phyloP scores from a whole-genome alignment of 2,797 vertebrate species.

The Falco novaeseelandiae region DNA sequence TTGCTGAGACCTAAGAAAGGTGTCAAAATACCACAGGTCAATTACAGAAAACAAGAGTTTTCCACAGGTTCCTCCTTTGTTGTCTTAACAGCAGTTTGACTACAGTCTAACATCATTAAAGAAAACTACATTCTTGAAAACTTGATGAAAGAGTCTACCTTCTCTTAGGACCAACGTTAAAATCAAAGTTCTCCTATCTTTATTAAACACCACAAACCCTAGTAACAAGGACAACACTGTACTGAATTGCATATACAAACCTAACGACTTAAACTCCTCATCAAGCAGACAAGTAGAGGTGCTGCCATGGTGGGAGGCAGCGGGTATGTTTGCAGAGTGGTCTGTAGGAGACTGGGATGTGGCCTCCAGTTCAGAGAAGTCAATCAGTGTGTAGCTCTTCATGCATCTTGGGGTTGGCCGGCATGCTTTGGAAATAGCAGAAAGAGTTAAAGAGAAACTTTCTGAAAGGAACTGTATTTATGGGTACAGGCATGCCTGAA shows the following conservation, averaged over 20 bases:
- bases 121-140: background rate
- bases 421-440: conserved; percentile 28
- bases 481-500: accelerated
- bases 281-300: conserved; percentile 59
- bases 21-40: background rate
- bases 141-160: background rate
- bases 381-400: conserved; percentile 85
- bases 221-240: background rate
- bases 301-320: background rate
- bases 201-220: accelerated
- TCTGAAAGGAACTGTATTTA: background rate
- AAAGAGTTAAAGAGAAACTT: background rate
- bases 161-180: background rate
- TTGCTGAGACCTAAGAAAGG: conserved; percentile 57
- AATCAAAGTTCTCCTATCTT: background rate
- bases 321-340: accelerated
- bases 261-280: conserved; percentile 71
- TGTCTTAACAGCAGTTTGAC: background rate
- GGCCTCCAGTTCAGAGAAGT: conserved; percentile 80
- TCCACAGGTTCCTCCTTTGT: background rate
- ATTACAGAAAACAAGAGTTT: background rate
- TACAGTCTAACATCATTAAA: background rate
- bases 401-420: conserved; percentile 40
- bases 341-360: background rate
- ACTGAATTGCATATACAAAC: conserved; percentile 18